Evolutionary conservation across 2,113 vertebrate genomes (phyloP), one percentile per base, ranked within the genome.

Genomic region (Suncus etruscus): DNA sequence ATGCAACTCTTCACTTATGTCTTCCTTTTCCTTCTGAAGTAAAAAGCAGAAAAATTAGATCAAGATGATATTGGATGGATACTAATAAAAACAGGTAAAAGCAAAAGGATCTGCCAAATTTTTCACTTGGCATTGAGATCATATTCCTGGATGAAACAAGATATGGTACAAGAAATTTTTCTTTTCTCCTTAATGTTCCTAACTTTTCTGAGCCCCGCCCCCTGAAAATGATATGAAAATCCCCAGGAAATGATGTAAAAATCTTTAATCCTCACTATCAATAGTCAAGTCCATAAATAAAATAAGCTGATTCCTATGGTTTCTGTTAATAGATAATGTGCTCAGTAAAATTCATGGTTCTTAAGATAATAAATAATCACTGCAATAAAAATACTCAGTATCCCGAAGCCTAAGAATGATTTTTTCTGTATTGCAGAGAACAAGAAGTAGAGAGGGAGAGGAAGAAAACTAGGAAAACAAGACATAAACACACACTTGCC

Each of bases 11-110:
- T 95, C 89, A 70, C 61, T 94, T 25, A 97, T 93, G 69, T 25
- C 93, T 24, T 96, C 91, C 45, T 86, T 95, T 74, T 97, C 97
- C 86, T 97, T 96, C 97, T 97, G 93, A 65, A 87, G 85, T 58
- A 45, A 78, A 96, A 90, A 95, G 66, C 4, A 94, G 83, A 94
- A 29, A 86, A 80, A 92, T 18, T 75, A 95, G 45, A 94, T 69
- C 89, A 89, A 65, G 92, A 93, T 1, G 25, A 15, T 70, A 87
- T 75, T 77, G 27, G 15, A 50, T 66, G 32, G 93, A 32, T 10
- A 61, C 11, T 54, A n/a, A 76, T 11, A n/a, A 86, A n/a, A 48
- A 24, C 65, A 27, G 24, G 12, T 20, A 50, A n/a, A 4, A 50
- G 47, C 39, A 45, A 68, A 4, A 31, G 27, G 0, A 32, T 20